These are phyloP conservation scores for Drosophila stalkeri DNA, from an alignment of 2,888 invertebrate genomes.

Conservation along the genomic window DNA sequence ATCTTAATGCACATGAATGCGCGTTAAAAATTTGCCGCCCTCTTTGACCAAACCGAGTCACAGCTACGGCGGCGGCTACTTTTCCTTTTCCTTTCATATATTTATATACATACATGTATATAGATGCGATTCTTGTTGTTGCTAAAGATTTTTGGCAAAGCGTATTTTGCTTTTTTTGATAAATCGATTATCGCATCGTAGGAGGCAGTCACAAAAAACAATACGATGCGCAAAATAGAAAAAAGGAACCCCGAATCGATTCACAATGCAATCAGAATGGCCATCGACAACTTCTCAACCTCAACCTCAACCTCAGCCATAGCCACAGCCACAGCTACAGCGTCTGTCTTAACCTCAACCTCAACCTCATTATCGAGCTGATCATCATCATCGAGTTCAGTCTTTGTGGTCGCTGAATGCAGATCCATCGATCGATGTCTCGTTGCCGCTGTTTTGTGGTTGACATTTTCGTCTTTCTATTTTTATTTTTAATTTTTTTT, in stretches of 20 bases:
- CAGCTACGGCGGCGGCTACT: conserved; percentile 39
- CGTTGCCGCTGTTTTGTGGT: conserved; percentile 68
- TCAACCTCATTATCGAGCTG: conserved; percentile 29
- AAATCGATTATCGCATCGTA: conserved; percentile 82
- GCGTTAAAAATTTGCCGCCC: conserved; percentile 64
- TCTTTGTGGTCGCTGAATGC: conserved; percentile 65
- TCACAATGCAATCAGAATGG: conserved; percentile 59
- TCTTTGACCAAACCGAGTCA: conserved; percentile 48
- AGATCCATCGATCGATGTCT: conserved; percentile 59
- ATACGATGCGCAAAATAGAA: conserved; percentile 49
- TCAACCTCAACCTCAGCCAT: conserved; percentile 20
- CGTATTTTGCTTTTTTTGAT: conserved; percentile 75
- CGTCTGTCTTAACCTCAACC: conserved; percentile 9
- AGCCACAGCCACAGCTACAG: conserved; percentile 9
- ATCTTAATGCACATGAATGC: conserved; percentile 81
- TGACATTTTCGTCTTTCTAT: conserved; percentile 62
- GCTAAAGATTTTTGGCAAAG: conserved; percentile 59
- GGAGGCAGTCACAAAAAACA: conserved; percentile 73
- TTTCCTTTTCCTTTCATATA: conserved; percentile 35
- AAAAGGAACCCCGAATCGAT: conserved; percentile 32
- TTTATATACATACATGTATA: background rate
- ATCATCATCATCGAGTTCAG: conserved; percentile 38
- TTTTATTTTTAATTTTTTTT: background rate
- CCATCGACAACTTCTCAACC: conserved; percentile 35
- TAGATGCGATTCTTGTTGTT: conserved; percentile 18